Base-by-base conservation (phyloP, 2,797 vertebrate species). In the Enteromius treurensis region DNA sequence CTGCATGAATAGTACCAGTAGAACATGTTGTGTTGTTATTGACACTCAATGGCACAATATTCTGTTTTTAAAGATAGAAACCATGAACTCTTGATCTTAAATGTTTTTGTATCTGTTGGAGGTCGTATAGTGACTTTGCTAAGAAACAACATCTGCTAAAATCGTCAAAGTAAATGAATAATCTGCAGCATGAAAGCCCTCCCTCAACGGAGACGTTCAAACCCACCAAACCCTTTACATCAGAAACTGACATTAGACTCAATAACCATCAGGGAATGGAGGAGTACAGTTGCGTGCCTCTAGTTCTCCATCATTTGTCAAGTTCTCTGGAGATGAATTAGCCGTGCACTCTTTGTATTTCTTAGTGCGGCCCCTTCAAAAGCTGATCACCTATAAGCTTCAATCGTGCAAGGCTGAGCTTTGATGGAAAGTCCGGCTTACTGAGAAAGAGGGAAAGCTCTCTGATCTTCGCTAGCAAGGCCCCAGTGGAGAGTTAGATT, bases 401-500 rank as follows among this genome's bases (percentile, higher is more conserved):
- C 81, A 34, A 42, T 81, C 47, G 34, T 37, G 42, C 55, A 69
- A 53, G 67, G 73, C 67, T 70, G 60, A 74, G 75, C 75, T 84
- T 87, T 82, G 82, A 84, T 87, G 82, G 79, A 74, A 81, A 86
- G 86, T 82, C 88, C 34, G 45, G 90, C 91, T 92, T 93, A 92
- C 90, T 88, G 91, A 88, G 90, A 85, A 86, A 85, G 89, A 79
- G 23, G 40, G 34, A 74, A 74, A 85, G 77, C 70, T 83, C 91
- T 94, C 90, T 92, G 92, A 94, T 94, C 87, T 93, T 88, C 84
- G 53, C 81, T 88, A 87, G 90, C 89, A 87, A 80, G 86, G 87
- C 88, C 91, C 91, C 91, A 64, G 89, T 74, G 81, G 91, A 85
- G 89, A 86, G 88, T 85, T 87, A 83, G 83, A 84, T 91, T 90